Conservation (phyloP, 2,113 vertebrate genomes). For the Protobothrops flavoviridis region DNA sequence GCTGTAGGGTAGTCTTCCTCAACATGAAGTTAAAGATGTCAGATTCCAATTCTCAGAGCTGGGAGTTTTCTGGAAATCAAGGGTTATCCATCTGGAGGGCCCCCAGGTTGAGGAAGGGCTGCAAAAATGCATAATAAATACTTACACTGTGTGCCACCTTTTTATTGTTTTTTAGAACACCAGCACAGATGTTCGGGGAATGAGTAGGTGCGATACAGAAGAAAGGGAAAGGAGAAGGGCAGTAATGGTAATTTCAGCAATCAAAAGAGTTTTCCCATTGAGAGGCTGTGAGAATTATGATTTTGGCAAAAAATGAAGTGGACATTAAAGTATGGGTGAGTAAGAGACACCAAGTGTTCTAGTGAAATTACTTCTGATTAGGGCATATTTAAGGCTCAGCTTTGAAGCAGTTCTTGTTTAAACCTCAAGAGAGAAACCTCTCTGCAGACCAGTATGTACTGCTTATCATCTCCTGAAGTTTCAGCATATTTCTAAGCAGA, state of each 20-base stretch:
- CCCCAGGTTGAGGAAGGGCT: neutral
- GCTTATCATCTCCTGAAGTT: neutral
- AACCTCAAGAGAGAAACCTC: neutral
- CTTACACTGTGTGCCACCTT: neutral
- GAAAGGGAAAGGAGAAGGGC: neutral
- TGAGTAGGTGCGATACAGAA: neutral
- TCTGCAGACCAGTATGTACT: neutral
- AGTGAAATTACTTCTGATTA: neutral
- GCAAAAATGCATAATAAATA: neutral
- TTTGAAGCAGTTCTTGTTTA: neutral
- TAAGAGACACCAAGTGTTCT: neutral
- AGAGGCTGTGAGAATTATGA: neutral
- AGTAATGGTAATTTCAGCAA: neutral
- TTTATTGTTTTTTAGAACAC: neutral
- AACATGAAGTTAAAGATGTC: neutral
- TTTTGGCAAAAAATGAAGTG: neutral
- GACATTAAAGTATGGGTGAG: neutral
- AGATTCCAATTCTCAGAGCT: neutral
- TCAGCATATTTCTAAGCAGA: neutral
- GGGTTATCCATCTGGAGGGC: neutral
- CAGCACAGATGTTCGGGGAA: neutral
- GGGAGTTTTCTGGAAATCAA: neutral
- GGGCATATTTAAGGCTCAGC: neutral
- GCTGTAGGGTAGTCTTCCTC: neutral
- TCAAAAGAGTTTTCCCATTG: neutral